phyloP scores from a whole-genome alignment of 2,888 invertebrate species.

The Oxycera nigricornis region DNA sequence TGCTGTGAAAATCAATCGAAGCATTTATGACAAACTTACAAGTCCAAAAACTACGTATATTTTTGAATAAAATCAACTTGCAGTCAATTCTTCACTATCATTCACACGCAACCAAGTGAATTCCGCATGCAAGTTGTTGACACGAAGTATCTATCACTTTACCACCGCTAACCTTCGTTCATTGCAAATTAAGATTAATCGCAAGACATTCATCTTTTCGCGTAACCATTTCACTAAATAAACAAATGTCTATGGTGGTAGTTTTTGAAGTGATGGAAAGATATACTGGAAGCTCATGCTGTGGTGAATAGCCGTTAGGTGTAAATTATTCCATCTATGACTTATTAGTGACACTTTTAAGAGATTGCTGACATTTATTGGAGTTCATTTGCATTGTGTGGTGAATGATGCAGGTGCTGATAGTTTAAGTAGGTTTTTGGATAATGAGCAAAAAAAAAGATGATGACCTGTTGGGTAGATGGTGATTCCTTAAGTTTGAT shows the following conservation, averaged over 20 bases:
- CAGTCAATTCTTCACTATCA: background rate
- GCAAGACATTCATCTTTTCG: background rate
- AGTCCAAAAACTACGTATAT: background rate
- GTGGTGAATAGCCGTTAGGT: background rate
- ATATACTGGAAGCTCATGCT: background rate
- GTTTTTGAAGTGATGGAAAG: background rate
- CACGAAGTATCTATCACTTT: background rate
- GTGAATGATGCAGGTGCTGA: too few species aligned
- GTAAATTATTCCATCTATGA: background rate
- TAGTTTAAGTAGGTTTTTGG: too few species aligned
- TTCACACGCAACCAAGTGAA: background rate
- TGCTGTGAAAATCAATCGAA: too few species aligned
- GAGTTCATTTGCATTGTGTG: too few species aligned
- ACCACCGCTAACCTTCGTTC: too few species aligned
- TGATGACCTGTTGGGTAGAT: too few species aligned
- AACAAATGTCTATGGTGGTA: background rate
- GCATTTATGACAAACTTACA: too few species aligned
- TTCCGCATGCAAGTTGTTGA: background rate
- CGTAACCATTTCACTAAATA: background rate
- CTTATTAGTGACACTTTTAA: background rate
- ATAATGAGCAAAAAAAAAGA: too few species aligned
- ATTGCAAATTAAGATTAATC: conserved; percentile 2
- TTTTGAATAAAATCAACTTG: background rate
- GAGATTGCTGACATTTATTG: background rate
- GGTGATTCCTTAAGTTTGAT: too few species aligned